Base-by-base conservation (phyloP, 2,888 invertebrate genomes). In the Stramonita haemastoma region DNA sequence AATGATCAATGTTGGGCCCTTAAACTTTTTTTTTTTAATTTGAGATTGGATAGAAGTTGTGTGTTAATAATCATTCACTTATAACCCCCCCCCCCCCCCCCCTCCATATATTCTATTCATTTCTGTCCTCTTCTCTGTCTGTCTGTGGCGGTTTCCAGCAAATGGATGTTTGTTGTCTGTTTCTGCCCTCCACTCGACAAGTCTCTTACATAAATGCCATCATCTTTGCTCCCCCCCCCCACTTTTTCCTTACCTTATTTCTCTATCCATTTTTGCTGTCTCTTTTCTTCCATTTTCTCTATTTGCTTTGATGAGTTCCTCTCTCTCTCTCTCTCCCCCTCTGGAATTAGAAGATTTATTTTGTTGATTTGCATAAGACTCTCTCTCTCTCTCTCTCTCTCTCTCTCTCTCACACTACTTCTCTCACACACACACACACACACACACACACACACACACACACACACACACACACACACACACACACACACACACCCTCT, bases 351-450 rank as follows among this genome's bases (percentile, higher is more conserved):
- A 46, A 46, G 46, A 46, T 46, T 46, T 46, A 46, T 46, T 46
- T 46, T 46, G 46, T 46, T 46, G 46, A 46, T 46, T 46, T 46
- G 46, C 8, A 46, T 46, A 46, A 46, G 46, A 46, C 77, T 22
- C 81, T 4, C 46, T 81, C 81, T 81, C 46, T 46, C 22, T 81
- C 81, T 81, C 36, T 81, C 79, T 81, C 81, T 81, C 19, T 81
- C 81, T 34, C 81, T 81, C 36, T 22, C 81, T 36, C 36, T 4
- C 81, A 22, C 22, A 22, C 70, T 11, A 17, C 22, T 26, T 17
- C 11, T 17, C 70, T 17, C 15, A 70, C 22, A 70, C 11, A 79
- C 79, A 0, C 73, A 73, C 73, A 6, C 73, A 73, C n/a, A 60
- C 60, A 60, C 60, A 60, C 60, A 60, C 60, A 60, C 60, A 60